A percentile compares a stretch with the other conserved stretches of the same genome.
phyloP scores from a whole-genome alignment of 2,888 invertebrate genomes.

The Cyclophora punctaria region DNA sequence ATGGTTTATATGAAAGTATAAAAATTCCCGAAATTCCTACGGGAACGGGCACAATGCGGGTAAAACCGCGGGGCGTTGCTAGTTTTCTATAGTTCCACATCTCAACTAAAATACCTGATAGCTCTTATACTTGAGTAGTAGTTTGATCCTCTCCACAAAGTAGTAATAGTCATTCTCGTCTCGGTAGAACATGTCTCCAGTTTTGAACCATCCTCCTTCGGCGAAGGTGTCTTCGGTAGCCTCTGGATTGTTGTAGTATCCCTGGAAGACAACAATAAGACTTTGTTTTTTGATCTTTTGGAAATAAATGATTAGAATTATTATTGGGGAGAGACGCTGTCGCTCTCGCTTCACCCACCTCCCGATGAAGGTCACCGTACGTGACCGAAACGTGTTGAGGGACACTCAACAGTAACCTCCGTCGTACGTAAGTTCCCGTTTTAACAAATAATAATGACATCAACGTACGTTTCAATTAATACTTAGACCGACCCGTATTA shows the following conservation, averaged over 20 bases:
- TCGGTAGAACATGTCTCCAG: constrained; percentile 59
- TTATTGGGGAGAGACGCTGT: not conserved
- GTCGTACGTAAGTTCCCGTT: no score
- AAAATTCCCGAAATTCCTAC: no score
- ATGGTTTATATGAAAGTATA: no score
- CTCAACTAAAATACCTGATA: constrained; percentile 37
- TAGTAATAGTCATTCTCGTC: constrained; percentile 55
- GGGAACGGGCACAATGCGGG: no score
- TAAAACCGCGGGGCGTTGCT: not conserved
- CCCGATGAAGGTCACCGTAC: no score
- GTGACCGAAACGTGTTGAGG: no score
- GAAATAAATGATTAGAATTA: not conserved
- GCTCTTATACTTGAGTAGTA: constrained; percentile 53
- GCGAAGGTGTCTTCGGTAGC: constrained; percentile 40
- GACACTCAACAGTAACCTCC: no score
- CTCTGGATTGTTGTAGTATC: constrained; percentile 43
- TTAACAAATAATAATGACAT: no score
- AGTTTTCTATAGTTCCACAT: no score
- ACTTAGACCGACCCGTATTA: no score
- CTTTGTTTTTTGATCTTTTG: not conserved
- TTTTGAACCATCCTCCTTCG: constrained; percentile 48
- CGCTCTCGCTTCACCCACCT: no score
- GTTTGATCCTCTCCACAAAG: constrained; percentile 57
- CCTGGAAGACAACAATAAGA: constrained; percentile 17
- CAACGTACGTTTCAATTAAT: no score